A percentile compares a stretch with the other conserved stretches of the same genome.
Evolutionary conservation across 2,113 vertebrate species (phyloP).

Genomic region (Lepisosteus osseus): DNA sequence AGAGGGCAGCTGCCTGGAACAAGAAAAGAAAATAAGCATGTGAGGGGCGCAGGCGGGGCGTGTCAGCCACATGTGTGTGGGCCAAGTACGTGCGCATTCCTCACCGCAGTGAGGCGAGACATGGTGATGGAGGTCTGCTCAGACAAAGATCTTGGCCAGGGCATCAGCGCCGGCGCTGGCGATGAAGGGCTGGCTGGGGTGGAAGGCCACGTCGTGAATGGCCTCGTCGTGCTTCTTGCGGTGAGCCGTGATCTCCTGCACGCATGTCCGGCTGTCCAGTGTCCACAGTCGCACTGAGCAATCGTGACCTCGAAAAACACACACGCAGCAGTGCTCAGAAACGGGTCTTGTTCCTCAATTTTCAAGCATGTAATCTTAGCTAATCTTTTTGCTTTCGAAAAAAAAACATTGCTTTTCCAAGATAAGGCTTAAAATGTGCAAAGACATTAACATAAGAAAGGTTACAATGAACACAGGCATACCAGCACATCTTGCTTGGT

Average conservation of each 20-base stretch:
- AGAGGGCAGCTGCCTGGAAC: too few species aligned
- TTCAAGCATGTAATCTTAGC: too few species aligned
- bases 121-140: slow-evolving; percentile 36
- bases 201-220: slow-evolving; percentile 89
- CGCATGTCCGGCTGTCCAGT: slow-evolving; percentile 84
- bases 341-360: too few species aligned
- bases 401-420: too few species aligned
- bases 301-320: slow-evolving; percentile 73
- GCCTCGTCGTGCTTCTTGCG: slow-evolving; percentile 90
- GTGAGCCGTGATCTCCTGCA: slow-evolving; percentile 90
- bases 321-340: neutral
- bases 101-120: slow-evolving; percentile 38
- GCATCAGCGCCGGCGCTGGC: slow-evolving; percentile 84
- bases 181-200: slow-evolving; percentile 81
- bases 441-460: too few species aligned
- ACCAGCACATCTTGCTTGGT: too few species aligned
- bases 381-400: too few species aligned
- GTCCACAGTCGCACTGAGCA: slow-evolving; percentile 91
- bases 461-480: too few species aligned
- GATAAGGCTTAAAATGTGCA: too few species aligned
- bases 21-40: too few species aligned
- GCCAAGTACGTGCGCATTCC: neutral
- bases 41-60: neutral
- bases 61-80: neutral
- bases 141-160: slow-evolving; percentile 88